Conservation (phyloP, 2,888 invertebrate species). For the Perizoma affinitatum region DNA sequence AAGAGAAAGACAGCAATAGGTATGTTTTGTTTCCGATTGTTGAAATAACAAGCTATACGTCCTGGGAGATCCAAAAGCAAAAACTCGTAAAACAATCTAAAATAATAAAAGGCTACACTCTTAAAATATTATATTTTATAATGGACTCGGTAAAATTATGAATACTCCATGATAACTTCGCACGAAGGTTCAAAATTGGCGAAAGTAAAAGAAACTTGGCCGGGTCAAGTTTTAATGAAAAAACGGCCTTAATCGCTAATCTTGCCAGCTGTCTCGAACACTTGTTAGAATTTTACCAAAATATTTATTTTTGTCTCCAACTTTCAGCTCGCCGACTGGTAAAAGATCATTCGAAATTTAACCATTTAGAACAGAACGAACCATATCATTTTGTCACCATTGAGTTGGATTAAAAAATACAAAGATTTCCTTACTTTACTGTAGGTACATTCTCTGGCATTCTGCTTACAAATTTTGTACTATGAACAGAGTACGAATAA, state of each 20-base stretch:
- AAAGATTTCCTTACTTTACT: no score
- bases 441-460: no score
- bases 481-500: no score
- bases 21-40: no score
- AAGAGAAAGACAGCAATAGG: no score
- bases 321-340: not conserved
- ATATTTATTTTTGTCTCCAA: slow-evolving; percentile 27
- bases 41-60: not conserved
- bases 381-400: no score
- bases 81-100: slow-evolving; percentile 13
- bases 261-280: slow-evolving; percentile 51
- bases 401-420: no score
- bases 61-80: slow-evolving; percentile 5
- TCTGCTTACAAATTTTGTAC: no score
- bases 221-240: slow-evolving; percentile 60
- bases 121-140: slow-evolving; percentile 19
- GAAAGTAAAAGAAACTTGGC: slow-evolving; percentile 43
- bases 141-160: slow-evolving; percentile 27
- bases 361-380: no score
- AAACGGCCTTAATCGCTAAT: slow-evolving; percentile 50
- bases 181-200: slow-evolving; percentile 35
- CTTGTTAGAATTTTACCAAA: slow-evolving; percentile 45
- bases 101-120: slow-evolving; percentile 7
- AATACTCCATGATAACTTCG: slow-evolving; percentile 35
- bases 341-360: no score